Conservation (phyloP, 1,140 invertebrate genomes). For the Sinella curviseta region DNA sequence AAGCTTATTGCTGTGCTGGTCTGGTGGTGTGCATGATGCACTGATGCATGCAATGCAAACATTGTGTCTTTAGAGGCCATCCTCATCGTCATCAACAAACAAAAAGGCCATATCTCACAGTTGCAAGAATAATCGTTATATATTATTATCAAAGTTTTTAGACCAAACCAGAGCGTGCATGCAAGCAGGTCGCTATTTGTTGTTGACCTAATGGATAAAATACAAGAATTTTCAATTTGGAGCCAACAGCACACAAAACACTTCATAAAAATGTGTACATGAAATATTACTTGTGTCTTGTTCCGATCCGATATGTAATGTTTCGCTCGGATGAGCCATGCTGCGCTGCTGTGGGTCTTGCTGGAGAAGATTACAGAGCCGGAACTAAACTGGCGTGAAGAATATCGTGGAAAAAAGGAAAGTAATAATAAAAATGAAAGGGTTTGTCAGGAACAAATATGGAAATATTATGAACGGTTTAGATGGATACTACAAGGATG, state of each 20-base stretch:
- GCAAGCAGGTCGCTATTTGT: neutral
- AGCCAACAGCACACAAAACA: neutral
- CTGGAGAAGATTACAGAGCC: neutral
- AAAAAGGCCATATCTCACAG: neutral
- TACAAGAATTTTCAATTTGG: conserved; percentile 4
- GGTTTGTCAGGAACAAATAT: conserved; percentile 26
- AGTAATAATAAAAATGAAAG: neutral
- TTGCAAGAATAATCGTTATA: too few relatives aligned
- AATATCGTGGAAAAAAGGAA: neutral
- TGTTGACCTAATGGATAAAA: conserved; percentile 10
- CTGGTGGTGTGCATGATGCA: neutral
- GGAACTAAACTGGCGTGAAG: conserved; percentile 17
- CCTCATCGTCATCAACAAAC: too few relatives aligned
- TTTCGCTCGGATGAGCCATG: neutral
- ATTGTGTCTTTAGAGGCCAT: neutral
- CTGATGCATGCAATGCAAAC: conserved; percentile 6
- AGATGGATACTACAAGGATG: neutral
- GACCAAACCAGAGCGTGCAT: neutral
- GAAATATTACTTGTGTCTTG: neutral
- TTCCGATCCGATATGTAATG: neutral
- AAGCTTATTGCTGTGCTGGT: neutral
- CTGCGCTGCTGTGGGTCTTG: neutral
- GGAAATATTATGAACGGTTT: neutral
- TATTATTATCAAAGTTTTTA: too few relatives aligned
- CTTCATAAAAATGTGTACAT: neutral